Base-by-base conservation (phyloP, 2,113 vertebrate genomes). In the Circaetus gallicus region DNA sequence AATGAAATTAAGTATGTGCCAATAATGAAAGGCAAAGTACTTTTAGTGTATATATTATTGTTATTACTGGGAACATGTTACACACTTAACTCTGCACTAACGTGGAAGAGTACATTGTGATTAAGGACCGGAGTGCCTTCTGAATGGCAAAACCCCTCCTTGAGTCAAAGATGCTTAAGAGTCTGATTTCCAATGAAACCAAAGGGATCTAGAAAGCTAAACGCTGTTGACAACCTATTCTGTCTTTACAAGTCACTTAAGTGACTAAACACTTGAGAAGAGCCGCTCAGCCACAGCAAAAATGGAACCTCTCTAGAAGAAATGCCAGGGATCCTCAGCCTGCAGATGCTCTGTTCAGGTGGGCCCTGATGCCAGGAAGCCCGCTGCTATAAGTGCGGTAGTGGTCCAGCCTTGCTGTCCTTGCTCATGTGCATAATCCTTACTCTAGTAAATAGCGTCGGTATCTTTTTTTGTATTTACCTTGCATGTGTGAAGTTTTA, bases 361-460 rank as follows among this genome's bases (percentile, higher is more conserved):
- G 38, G 8, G 4, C 38, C 20, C 59, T 43, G n/a, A 29, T 9
- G 42, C 6, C 36, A 66, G 55, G 45, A 40, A 61, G 20, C 19
- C 29, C 7, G 13, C 12, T 20, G 13, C 16, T 17, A 47, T 53
- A 29, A 50, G 24, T 18, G 36, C 0, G 0, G 7, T 31, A 36
- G n/a, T 3, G 1, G 25, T 63, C 24, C 43, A 77, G 3, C 14
- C 18, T 61, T 31, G 42, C 53, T 59, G 17, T 34, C 25, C 28
- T 67, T 87, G 13, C 32, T 79, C 8, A 19, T 2, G 10, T 16
- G 16, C n/a, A 14, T 32, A 59, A 43, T 50, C 24, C 20, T 63
- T 24, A 38, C 7, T 14, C 15, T 38, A 50, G n/a, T 29, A 45
- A 67, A 47, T 19, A 69, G 17, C 0, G 0, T 19, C 0, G 1